Percentiles rank a stretch among this genome's conserved stretches.
Conservation (phyloP, 2,888 invertebrate genomes). For the Lapara coniferarum region DNA sequence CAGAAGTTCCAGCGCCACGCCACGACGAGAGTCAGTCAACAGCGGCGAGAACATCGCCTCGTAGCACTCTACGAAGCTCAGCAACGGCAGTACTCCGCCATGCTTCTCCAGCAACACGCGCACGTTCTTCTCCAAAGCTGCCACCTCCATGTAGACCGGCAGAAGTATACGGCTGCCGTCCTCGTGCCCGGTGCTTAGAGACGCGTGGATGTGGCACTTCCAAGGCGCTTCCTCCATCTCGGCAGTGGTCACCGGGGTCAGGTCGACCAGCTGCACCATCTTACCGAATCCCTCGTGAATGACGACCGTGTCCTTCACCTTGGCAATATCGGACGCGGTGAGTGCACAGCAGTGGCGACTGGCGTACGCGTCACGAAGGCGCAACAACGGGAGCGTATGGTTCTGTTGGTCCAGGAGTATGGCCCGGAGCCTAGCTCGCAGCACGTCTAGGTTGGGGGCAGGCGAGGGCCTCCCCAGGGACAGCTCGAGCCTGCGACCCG, state of each 20-base stretch:
- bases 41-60: constrained; percentile 87
- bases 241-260: constrained; percentile 60
- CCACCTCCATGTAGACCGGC: constrained; percentile 87
- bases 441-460: constrained; percentile 85
- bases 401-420: constrained; percentile 90
- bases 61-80: constrained; percentile 90
- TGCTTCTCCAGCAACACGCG: constrained; percentile 88
- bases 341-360: constrained; percentile 90
- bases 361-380: constrained; percentile 92
- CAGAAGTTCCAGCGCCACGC: constrained; percentile 95
- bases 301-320: constrained; percentile 88
- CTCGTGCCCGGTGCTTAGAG: constrained; percentile 62
- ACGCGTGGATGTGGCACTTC: constrained; percentile 80
- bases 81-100: constrained; percentile 89
- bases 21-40: constrained; percentile 84
- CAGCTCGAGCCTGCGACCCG: constrained; percentile 91
- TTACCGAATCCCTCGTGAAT: constrained; percentile 75
- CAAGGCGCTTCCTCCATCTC: constrained; percentile 77
- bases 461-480: constrained; percentile 85
- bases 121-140: constrained; percentile 85
- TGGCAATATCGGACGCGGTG: constrained; percentile 88
- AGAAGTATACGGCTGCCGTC: constrained; percentile 83
- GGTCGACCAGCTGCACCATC: constrained; percentile 70
- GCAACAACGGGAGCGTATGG: constrained; percentile 89
- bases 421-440: constrained; percentile 88